Evolutionary conservation across 1,140 invertebrate species (phyloP).

Genomic region (Papilio xuthus): DNA sequence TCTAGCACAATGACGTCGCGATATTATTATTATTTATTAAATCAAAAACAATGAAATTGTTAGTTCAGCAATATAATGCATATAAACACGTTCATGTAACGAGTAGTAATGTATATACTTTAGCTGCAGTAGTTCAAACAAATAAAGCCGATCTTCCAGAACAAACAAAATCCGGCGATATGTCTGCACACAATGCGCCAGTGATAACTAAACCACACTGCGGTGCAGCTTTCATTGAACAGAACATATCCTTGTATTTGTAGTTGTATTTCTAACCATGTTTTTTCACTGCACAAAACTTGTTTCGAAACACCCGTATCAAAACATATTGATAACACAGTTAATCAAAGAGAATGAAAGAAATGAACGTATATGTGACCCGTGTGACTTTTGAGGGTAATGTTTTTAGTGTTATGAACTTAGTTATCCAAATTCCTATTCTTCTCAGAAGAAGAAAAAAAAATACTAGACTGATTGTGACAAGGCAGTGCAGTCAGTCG

Average conservation of each 20-base stretch:
- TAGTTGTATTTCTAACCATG: neutral
- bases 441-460: too few species aligned
- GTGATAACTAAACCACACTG: conserved; percentile 12
- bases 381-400: too few species aligned
- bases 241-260: too few species aligned
- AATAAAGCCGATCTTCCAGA: conserved; percentile 7
- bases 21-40: neutral
- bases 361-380: too few species aligned
- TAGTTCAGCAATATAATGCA: neutral
- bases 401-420: too few species aligned
- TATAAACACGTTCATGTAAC: neutral
- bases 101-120: neutral
- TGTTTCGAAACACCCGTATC: too few species aligned
- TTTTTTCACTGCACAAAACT: neutral
- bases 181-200: conserved; percentile 24
- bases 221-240: neutral
- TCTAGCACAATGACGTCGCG: neutral
- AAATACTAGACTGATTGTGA: too few species aligned
- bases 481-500: too few species aligned
- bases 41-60: neutral
- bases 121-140: neutral
- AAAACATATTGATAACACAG: too few species aligned
- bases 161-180: conserved; percentile 12
- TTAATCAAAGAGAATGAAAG: too few species aligned
- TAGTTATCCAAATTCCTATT: too few species aligned